These are phyloP conservation scores for Marcusenius ussheri DNA, from an alignment of 2,113 vertebrate genomes.

Conservation along the genomic window DNA sequence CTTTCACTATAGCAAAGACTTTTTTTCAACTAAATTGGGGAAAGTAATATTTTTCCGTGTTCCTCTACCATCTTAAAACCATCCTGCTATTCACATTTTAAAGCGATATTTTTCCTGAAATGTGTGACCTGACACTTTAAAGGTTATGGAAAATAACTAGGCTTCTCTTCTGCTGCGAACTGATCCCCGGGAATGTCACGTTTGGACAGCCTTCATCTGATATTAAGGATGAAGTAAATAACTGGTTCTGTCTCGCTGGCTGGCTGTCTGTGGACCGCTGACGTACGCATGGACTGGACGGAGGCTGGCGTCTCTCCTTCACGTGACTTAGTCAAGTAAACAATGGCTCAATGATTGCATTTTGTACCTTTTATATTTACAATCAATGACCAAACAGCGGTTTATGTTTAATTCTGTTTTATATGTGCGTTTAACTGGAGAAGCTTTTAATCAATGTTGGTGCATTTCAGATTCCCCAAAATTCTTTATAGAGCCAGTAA, in stretches of 20 bases:
- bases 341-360: not conserved
- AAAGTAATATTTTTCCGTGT: not conserved
- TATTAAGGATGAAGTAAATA: not conserved
- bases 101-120: not conserved
- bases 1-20: not conserved
- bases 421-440: not conserved
- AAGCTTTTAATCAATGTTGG: not conserved
- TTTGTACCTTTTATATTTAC: not conserved
- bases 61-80: not conserved
- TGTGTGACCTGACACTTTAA: not conserved
- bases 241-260: not conserved
- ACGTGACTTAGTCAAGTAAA: not conserved
- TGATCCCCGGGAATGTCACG: not conserved
- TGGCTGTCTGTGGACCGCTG: not conserved
- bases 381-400: not conserved
- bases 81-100: not conserved
- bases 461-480: not conserved
- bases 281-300: not conserved
- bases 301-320: not conserved
- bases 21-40: not conserved
- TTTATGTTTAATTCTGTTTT: not conserved
- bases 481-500: not conserved
- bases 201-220: slow-evolving; percentile 10
- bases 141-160: not conserved
- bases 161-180: not conserved